A percentile compares a stretch with the other conserved stretches of the same genome.
Conservation (phyloP, 2,888 invertebrate species). For the Chironomus tentans region DNA sequence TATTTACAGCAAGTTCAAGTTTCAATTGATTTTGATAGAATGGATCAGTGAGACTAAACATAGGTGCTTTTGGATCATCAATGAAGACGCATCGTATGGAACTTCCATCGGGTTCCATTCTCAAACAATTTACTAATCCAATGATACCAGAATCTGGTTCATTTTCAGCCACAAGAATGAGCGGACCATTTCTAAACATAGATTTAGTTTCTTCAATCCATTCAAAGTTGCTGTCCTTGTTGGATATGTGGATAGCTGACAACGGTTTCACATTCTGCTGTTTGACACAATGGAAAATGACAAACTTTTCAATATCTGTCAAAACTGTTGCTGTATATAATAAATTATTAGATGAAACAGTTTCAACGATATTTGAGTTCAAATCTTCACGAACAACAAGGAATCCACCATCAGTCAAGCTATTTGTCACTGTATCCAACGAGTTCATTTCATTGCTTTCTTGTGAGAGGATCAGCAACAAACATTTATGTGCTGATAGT, state of each 20-base stretch:
- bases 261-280: not conserved
- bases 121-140: slow-evolving; percentile 71
- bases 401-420: slow-evolving; percentile 51
- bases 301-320: not conserved
- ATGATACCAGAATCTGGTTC: slow-evolving; percentile 61
- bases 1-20: slow-evolving; percentile 65
- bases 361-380: not conserved
- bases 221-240: not conserved
- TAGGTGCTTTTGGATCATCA: slow-evolving; percentile 48
- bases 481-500: slow-evolving; percentile 40
- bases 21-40: slow-evolving; percentile 53
- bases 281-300: not conserved
- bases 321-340: not conserved
- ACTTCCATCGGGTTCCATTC: slow-evolving; percentile 59
- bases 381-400: slow-evolving; percentile 50
- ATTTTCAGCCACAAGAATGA: slow-evolving; percentile 54
- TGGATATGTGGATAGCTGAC: not conserved
- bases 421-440: slow-evolving; percentile 43
- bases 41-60: slow-evolving; percentile 50
- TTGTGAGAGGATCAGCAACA: slow-evolving; percentile 35
- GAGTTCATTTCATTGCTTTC: slow-evolving; percentile 33
- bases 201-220: slow-evolving; percentile 27
- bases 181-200: slow-evolving; percentile 32
- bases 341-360: not conserved
- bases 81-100: slow-evolving; percentile 50